phyloP scores from a whole-genome alignment of 1,140 invertebrate species.

The Diuraphis noxia region DNA sequence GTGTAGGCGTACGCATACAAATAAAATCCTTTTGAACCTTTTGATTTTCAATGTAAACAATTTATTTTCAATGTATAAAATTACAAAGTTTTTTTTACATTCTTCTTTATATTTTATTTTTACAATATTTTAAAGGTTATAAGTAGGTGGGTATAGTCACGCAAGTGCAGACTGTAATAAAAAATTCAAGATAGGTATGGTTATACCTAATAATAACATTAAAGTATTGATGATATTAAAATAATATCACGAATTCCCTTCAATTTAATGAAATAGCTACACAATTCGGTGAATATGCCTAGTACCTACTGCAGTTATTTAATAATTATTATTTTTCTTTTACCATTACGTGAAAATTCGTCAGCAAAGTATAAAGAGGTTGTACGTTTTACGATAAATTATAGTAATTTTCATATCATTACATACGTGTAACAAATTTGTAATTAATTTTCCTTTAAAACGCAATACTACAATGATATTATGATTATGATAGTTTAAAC shows the following conservation, averaged over 20 bases:
- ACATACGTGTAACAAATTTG: not conserved
- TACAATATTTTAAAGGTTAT: not conserved
- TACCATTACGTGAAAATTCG: not conserved
- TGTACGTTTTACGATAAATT: not conserved
- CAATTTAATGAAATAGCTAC: not conserved
- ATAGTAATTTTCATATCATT: not conserved
- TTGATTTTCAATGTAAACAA: not conserved
- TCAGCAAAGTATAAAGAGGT: not conserved
- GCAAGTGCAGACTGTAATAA: not conserved
- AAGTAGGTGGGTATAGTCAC: not conserved
- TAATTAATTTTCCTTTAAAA: not conserved
- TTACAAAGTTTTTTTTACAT: not conserved
- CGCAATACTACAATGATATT: not conserved
- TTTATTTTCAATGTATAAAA: not conserved
- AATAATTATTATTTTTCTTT: not conserved
- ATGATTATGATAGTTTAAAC: not conserved
- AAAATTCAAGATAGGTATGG: not conserved
- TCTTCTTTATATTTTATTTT: not conserved
- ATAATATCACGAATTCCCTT: not conserved
- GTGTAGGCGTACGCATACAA: not conserved
- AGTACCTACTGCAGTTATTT: not conserved
- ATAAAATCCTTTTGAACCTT: slow-evolving; percentile 12
- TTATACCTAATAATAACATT: not conserved
- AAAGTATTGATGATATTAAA: not conserved
- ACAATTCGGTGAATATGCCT: not conserved